phyloP scores from a whole-genome alignment of 2,797 vertebrate species.

The Sitta carolinensis region DNA sequence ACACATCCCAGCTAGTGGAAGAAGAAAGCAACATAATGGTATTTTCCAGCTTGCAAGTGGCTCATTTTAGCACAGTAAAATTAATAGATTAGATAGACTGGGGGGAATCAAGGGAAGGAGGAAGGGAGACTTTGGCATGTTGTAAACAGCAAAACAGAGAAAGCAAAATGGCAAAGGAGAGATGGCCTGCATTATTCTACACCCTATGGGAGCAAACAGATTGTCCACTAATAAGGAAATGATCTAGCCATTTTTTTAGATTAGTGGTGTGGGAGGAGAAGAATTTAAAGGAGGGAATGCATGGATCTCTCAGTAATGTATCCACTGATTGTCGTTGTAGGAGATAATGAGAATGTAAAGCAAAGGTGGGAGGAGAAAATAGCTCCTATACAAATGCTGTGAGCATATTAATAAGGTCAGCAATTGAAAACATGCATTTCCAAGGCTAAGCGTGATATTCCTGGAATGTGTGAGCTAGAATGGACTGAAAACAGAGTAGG shows the following conservation, averaged over 20 bases:
- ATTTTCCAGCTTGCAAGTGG: slow-evolving; percentile 16
- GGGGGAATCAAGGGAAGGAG: neutral
- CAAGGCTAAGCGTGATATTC: slow-evolving; percentile 33
- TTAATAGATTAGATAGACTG: neutral
- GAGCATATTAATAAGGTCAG: slow-evolving; percentile 66
- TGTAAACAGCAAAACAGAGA: slow-evolving; percentile 15
- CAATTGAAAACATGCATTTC: slow-evolving; percentile 31
- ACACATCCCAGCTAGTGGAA: neutral
- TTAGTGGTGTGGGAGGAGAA: slow-evolving; percentile 61
- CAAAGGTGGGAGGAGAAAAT: slow-evolving; percentile 64
- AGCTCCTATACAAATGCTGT: slow-evolving; percentile 47
- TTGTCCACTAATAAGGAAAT: slow-evolving; percentile 63
- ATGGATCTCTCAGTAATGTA: slow-evolving; percentile 47
- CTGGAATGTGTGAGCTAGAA: slow-evolving; percentile 15
- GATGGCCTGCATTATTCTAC: slow-evolving; percentile 9
- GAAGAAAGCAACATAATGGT: neutral
- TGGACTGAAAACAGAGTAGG: neutral
- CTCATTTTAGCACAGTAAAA: slow-evolving; percentile 32
- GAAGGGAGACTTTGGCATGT: neutral
- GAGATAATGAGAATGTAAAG: slow-evolving; percentile 66
- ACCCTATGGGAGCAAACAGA: slow-evolving; percentile 61
- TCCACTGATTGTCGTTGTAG: neutral
- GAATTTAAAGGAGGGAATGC: slow-evolving; percentile 63
- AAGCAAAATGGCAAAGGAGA: slow-evolving; percentile 34
- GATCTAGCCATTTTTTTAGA: slow-evolving; percentile 61